A percentile compares a stretch with the other conserved stretches of the same genome.
Evolutionary conservation across 2,888 invertebrate species (phyloP).

Genomic region (Dryobota labecula): DNA sequence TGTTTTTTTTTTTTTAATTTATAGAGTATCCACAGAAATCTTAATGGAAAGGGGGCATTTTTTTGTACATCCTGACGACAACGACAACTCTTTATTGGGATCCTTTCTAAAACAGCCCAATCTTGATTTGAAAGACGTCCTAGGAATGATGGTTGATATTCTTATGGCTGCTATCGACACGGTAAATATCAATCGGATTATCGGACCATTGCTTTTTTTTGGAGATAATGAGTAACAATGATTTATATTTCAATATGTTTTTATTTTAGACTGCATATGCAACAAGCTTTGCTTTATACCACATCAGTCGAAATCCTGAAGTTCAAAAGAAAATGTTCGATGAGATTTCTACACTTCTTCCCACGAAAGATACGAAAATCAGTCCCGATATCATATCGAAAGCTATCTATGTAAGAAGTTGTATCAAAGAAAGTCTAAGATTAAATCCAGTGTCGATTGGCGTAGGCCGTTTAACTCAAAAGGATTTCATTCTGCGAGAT

Average conservation of each 20-base stretch:
- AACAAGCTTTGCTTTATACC: constrained; percentile 94
- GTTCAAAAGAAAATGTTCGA: constrained; percentile 92
- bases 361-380: constrained; percentile 85
- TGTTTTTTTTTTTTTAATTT: constrained; percentile 18
- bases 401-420: constrained; percentile 94
- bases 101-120: constrained; percentile 93
- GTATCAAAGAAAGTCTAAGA: constrained; percentile 95
- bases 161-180: constrained; percentile 97
- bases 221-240: neutral
- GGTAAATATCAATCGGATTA: constrained; percentile 82
- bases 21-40: constrained; percentile 92
- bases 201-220: neutral
- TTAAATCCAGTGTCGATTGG: constrained; percentile 96
- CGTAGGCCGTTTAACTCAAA: constrained; percentile 93
- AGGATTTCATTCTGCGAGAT: constrained; percentile 93
- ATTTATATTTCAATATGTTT: constrained; percentile 3
- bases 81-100: constrained; percentile 91
- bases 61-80: constrained; percentile 78
- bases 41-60: constrained; percentile 90
- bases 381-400: constrained; percentile 90
- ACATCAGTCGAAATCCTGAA: constrained; percentile 93
- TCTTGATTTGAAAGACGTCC: constrained; percentile 94
- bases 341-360: constrained; percentile 91
- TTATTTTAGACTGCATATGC: constrained; percentile 93
- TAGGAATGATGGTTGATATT: constrained; percentile 96